Evolutionary conservation across 2,888 invertebrate species (phyloP).

Genomic region (Argyra leucocephala): DNA sequence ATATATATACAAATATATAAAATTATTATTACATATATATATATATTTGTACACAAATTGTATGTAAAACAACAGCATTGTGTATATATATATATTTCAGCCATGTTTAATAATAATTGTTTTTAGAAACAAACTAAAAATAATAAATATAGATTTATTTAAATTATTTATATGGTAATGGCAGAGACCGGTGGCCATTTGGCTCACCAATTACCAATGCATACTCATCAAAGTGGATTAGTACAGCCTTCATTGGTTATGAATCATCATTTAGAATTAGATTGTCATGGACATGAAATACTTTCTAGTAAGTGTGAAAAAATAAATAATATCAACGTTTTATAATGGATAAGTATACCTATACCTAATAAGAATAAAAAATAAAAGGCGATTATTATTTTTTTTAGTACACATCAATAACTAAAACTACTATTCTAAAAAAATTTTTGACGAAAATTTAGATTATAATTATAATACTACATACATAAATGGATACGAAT

Average conservation of each 20-base stretch:
- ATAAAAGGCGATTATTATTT: no score
- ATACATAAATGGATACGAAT: no score
- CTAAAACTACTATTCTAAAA: no score
- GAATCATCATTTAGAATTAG: conserved; percentile 48
- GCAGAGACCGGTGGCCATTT: conserved; percentile 57
- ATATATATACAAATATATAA: neutral
- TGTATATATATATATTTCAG: neutral
- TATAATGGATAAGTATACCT: no score
- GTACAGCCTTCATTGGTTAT: conserved; percentile 53
- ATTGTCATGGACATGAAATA: conserved; percentile 44
- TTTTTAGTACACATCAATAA: no score
- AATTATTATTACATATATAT: neutral
- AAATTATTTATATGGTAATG: conserved; percentile 50
- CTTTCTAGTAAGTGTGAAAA: conserved; percentile 32
- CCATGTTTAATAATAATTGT: neutral
- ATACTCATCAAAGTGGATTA: conserved; percentile 49
- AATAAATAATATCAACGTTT: no score
- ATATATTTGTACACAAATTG: no score
- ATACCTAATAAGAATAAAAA: no score
- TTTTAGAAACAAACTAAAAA: neutral
- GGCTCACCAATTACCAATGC: conserved; percentile 55
- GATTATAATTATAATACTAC: no score
- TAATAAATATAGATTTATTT: neutral
- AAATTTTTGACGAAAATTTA: neutral
- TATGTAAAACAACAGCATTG: neutral